Evolutionary conservation across 1,140 invertebrate species (phyloP), one percentile per base, ranked within the genome.

Genomic region (Scaptodrosophila lebanonensis): DNA sequence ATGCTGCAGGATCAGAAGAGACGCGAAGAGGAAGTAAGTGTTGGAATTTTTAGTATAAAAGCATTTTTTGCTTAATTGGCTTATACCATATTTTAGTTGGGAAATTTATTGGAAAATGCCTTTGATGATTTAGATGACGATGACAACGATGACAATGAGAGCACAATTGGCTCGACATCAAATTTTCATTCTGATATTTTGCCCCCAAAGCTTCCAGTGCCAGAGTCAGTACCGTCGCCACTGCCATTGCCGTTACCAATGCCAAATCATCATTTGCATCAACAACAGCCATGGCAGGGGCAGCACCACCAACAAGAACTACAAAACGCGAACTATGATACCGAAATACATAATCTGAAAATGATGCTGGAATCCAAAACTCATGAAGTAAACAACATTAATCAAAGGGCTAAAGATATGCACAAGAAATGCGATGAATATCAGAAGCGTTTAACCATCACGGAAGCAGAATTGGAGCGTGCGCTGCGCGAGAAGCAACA

Each of bases 121-220:
- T 91, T 91, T 76, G 89, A 89, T 53, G 90, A 91, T 83, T 72
- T 91, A 40, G 88, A 89, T 50, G 88, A 90, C 25, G 89, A 90
- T 63, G 73, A 89, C 32, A 88, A 90, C 25, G 89, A 90, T 63
- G 73, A 89, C 32, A 88, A 90, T 58, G 90, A 91, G 60, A 88
- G 87, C 15, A 90, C 76, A 27, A 67, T 82, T 17, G 85, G 85
- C 32, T 83, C 84, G 13, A 85, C 68, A 15, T 47, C 72, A 27
- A 72, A 72, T 54, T 83, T 53, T 44, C 71, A 72, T 5, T 66
- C 71, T 0, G 63, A 77, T 17, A 7, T 79, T 22, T 18, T 73
- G n/a, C 54, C 64, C 27, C 22, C 17, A 20, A 67, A 71, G 5
- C n/a, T n/a, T n/a, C 47, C 51, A 3, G 22, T 53, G 9, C 56